Percentiles rank a stretch among this genome's conserved stretches.
phyloP scores from a whole-genome alignment of 64 coral and sea anemone species.

The Acropora yongei region DNA sequence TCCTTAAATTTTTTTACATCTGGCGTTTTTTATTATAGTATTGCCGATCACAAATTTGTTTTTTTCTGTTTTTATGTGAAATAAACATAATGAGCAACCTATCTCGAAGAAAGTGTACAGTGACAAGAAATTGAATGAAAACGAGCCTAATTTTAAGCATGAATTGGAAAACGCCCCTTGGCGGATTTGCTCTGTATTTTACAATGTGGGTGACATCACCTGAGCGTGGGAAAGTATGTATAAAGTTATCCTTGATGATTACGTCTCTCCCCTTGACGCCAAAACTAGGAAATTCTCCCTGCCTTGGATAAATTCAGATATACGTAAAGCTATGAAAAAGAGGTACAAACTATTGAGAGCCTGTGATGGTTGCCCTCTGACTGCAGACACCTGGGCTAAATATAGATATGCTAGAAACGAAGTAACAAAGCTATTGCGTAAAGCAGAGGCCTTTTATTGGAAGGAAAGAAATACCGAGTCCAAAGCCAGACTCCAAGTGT shows the following conservation, averaged over 20 bases:
- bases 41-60: slow-evolving; percentile 17
- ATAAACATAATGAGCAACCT: neutral
- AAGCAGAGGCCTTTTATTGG: neutral
- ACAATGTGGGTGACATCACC: neutral
- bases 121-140: slow-evolving; percentile 11
- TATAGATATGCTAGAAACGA: no score
- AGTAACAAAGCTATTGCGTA: no score
- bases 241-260: slow-evolving; percentile 15
- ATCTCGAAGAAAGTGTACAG: slow-evolving; percentile 5
- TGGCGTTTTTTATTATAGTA: slow-evolving; percentile 10
- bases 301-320: no score
- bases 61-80: slow-evolving; percentile 24
- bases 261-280: neutral
- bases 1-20: neutral
- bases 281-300: neutral
- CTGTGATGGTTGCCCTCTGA: neutral
- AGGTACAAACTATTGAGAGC: no score
- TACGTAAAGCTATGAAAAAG: no score
- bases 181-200: neutral
- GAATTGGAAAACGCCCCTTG: neutral
- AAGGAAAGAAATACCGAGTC: neutral
- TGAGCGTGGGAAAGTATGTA: slow-evolving; percentile 29
- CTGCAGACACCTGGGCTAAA: no score
- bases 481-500: neutral
- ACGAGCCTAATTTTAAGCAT: neutral